Evolutionary conservation across 2,797 vertebrate genomes (phyloP), one percentile per base, ranked within the genome.

Genomic region (Typhlichthys subterraneus): DNA sequence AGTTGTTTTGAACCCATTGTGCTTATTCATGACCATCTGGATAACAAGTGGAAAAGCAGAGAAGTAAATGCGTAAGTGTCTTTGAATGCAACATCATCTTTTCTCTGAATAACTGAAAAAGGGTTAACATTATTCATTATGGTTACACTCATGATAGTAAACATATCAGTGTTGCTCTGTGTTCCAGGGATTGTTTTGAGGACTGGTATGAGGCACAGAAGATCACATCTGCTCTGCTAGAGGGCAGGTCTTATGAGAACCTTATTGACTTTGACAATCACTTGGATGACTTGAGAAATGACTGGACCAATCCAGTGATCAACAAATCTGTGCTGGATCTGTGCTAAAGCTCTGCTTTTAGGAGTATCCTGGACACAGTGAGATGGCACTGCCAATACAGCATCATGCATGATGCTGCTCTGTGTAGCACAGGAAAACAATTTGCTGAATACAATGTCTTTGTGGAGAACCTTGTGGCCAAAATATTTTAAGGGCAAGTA

Each of bases 221-320:
- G 69, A 98, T 99, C 49, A 94, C 95, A 0, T 93, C 95, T 0
- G 93, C 96, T 4, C 94, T 99, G 58, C 76, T 99, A 70, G 95
- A 97, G 79, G 93, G 93, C 89, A 93, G 94, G 45, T 95, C 95
- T 67, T 98, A 99, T 0, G 96, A 99, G 76, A 93, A 91, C 0
- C 94, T 99, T 3, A 93, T 98, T 79, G 98, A 99, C 90, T 99
- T 99, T 56, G 97, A 99, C 82, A 97, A 98, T 84, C 98, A 99
- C 87, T 88, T 99, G 89, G 97, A 99, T 19, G 98, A 99, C 83
- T 94, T 99, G 56, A 93, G 98, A 65, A 98, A 99, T 0, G 98
- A 99, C 88, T 99, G 98, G 98, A 97, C 97, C 55, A 99, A 99
- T 84, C 97, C 97, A 0, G 96, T 98, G 84, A 97, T 99, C 87